Evolutionary conservation across 2,888 invertebrate genomes (phyloP), one percentile per base, ranked within the genome.

Genomic region (Apodemia zela): DNA sequence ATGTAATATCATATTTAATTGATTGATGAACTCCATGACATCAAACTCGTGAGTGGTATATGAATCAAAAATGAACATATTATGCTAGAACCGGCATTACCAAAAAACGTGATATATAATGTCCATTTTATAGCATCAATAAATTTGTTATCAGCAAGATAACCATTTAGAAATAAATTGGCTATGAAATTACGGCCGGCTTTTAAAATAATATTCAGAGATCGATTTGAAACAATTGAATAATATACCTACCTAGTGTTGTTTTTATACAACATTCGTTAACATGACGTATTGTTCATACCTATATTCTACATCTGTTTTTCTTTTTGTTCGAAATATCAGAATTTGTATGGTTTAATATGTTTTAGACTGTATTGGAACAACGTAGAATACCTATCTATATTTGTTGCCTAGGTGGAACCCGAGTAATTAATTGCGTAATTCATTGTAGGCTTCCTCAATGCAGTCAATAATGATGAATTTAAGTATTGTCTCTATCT

Each of bases 361-460:
- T 33, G 1, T 33, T 33, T 33, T 8, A 10, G 3, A 13, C 1
- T 13, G 3, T 38, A 38, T 38, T 13, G 13, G 13, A 38, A 51
- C 1, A 18, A 51, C 11, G 60, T 51, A 54, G 38, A 64, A 63
- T 61, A 38, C 21, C 11, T 21, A 51, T 49, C n/a, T n/a, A n/a
- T n/a, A 10, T 51, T 51, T 51, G 42, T 59, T 49, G 62, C 45
- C 65, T 65, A 66, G 62, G 61, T 66, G 59, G 68, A 66, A 69
- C 67, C 65, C 68, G 67, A 65, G 63, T 70, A 67, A 69, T 70
- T 65, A 68, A 67, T 75, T 75, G 73, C 72, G 72, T 70, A 73
- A 75, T 71, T 72, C 66, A 63, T 65, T 65, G 69, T 68, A 69
- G 70, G 65, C 68, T 67, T 65, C 63, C 59, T 65, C 66, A 66